Evolutionary conservation across 2,113 vertebrate species (phyloP).

Genomic region (Limnothrissa miodon): DNA sequence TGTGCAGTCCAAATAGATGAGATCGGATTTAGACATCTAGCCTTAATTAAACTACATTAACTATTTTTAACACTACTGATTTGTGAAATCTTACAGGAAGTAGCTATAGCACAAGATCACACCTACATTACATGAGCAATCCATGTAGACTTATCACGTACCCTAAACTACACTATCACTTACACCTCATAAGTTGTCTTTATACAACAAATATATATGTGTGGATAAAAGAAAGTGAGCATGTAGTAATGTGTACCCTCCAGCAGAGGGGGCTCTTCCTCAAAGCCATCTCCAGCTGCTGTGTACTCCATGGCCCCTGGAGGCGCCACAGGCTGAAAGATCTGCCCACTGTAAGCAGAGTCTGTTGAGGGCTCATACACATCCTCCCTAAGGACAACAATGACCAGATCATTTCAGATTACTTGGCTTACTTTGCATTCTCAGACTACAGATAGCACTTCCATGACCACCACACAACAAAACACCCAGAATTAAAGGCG

Average conservation of each 20-base stretch:
- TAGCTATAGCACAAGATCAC: too few relatives aligned
- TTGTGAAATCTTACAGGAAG: not conserved
- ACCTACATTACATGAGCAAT: not conserved
- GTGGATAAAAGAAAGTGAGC: not conserved
- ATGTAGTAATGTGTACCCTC: conserved; percentile 70
- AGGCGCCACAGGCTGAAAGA: conserved; percentile 66
- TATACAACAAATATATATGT: not conserved
- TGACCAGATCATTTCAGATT: not conserved
- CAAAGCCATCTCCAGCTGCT: conserved; percentile 59
- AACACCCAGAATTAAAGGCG: too few relatives aligned
- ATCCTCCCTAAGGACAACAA: conserved; percentile 13
- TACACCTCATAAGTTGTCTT: not conserved
- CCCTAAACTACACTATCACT: too few relatives aligned
- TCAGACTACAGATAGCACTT: not conserved
- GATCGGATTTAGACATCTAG: not conserved
- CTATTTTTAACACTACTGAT: not conserved
- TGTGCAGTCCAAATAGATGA: not conserved
- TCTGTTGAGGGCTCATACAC: conserved; percentile 30
- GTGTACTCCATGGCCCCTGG: conserved; percentile 47
- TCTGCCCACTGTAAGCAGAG: conserved; percentile 60
- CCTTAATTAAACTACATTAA: too few relatives aligned
- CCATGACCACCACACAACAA: not conserved
- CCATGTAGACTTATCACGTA: not conserved
- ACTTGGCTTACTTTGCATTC: not conserved
- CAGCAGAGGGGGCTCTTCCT: conserved; percentile 82